Base-by-base conservation (phyloP, 2,888 invertebrate genomes). In the Campoplex capitator region DNA sequence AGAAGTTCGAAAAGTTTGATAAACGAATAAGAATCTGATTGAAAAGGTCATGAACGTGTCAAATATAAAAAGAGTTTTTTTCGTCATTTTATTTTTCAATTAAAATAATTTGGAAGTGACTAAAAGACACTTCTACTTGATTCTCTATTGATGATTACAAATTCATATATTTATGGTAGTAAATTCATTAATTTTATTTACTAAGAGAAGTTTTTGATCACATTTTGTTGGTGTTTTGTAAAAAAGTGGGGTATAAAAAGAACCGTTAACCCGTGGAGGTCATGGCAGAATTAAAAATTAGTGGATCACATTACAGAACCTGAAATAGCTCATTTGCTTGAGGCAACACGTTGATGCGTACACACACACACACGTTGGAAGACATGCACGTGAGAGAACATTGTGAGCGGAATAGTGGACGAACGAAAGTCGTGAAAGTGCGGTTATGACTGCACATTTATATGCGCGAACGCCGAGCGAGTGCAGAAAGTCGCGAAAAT, bases 351-450 rank as follows among this genome's bases (percentile, higher is more conserved):
- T 23, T 11, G 11, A 28, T 13, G 32, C 13, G 3, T 32, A 28
- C 28, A 16, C 13, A 16, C 13, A 62, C 32, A 4, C 62, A 62
- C 74, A 70, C 54, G 62, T 74, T 32, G 45, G 70, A 76, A 67
- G 67, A 4, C 38, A 38, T 42, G 83, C 35, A 23, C 23, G 23
- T 23, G 23, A 23, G 23, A 70, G 45, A 48, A 75, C 79, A 76
- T 67, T 68, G 68, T 67, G 45, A 45, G 67, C n/a, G 70, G 51
- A 42, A 65, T 56, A 67, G 65, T 80, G 18, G 74, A 81, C 54
- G 83, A 91, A 91, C 89, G 93, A 93, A 93, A 93, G 92, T 92
- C 89, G 92, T 91, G 92, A 93, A 93, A 93, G 93, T 93, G 84
- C 75, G 70, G 82, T 86, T 78, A 77, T 82, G 71, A 75, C 84